These are phyloP conservation scores for Nibea coibor DNA, from an alignment of 2,113 vertebrate species.

Conservation along the genomic window DNA sequence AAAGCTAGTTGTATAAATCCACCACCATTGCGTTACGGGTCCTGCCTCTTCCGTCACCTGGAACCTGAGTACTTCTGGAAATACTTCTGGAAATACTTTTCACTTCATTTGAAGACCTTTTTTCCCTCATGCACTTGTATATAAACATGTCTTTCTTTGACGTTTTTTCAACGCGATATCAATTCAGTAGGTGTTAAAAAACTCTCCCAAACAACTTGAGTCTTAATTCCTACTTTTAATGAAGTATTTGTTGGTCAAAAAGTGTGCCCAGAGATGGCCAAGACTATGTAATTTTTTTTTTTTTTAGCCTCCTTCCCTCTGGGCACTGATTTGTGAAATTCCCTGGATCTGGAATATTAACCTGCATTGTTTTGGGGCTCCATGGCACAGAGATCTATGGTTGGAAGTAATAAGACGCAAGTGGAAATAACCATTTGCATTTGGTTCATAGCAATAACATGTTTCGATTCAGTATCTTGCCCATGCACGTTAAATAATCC, in stretches of 20 bases:
- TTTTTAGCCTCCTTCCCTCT: slow-evolving; percentile 25
- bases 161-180: slow-evolving; percentile 38
- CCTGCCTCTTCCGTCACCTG: slow-evolving; percentile 31
- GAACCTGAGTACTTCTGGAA: slow-evolving; percentile 46
- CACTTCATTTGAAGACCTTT: slow-evolving; percentile 39
- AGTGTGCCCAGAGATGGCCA: neutral
- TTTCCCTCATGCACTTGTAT: slow-evolving; percentile 59
- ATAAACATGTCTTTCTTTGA: slow-evolving; percentile 50
- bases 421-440: slow-evolving; percentile 49
- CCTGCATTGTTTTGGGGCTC: slow-evolving; percentile 18
- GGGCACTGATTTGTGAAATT: slow-evolving; percentile 35
- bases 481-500: slow-evolving; percentile 29
- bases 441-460: slow-evolving; percentile 75
- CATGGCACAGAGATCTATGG: neutral
- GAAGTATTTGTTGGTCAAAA: slow-evolving; percentile 46
- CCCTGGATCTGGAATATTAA: slow-evolving; percentile 33
- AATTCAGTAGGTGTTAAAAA: slow-evolving; percentile 32
- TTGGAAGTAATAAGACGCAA: slow-evolving; percentile 51
- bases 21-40: slow-evolving; percentile 40
- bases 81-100: slow-evolving; percentile 53
- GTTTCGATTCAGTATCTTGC: slow-evolving; percentile 43
- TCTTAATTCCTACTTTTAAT: slow-evolving; percentile 38
- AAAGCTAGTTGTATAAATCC: slow-evolving; percentile 47
- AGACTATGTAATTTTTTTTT: slow-evolving; percentile 12
- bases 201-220: slow-evolving; percentile 28